Evolutionary conservation across 1,140 invertebrate genomes (phyloP), one percentile per base, ranked within the genome.

Genomic region (Magallana ariakensis): DNA sequence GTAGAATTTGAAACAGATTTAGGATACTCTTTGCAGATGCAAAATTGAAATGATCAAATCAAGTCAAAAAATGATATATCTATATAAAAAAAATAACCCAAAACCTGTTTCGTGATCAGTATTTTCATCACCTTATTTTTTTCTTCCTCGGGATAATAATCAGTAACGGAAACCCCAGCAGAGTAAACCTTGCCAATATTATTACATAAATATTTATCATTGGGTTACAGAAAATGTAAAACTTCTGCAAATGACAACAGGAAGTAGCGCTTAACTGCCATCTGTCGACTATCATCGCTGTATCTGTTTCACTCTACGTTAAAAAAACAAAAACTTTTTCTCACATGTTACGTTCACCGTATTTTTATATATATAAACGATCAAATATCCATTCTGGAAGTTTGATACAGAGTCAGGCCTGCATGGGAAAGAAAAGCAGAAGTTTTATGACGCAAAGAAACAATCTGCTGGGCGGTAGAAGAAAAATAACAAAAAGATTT

Each of bases 171-270:
- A 46, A 46, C 33, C 33, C 22, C 9, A 75, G 13, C 66, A 75
- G 19, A 75, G 22, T 7, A 75, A 11, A 46, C 66, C 66, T 46
- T 75, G 66, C 66, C 66, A 75, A 75, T 70, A 70, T 22, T 75
- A 75, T 75, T 75, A 75, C 33, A 75, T 75, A 75, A 75, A 75
- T 75, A 75, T 75, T 75, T 75, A 75, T 75, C 66, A 75, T 13
- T 3, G 66, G 66, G 66, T 33, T 75, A 26, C 19, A 75, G 22
- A 26, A 26, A 75, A 75, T 75, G 66, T 75, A 26, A 26, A 22
- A 75, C 33, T 75, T 19, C 19, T 75, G 66, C 66, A 75, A 75
- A 75, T 75, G 66, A 75, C 66, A 75, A 75, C 66, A 75, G 66
- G 66, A 75, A 75, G 66, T 75, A 26, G 66, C 13, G 66, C 66